Evolutionary conservation across 2,113 vertebrate genomes (phyloP).

Genomic region (Cebidichthys violaceus): DNA sequence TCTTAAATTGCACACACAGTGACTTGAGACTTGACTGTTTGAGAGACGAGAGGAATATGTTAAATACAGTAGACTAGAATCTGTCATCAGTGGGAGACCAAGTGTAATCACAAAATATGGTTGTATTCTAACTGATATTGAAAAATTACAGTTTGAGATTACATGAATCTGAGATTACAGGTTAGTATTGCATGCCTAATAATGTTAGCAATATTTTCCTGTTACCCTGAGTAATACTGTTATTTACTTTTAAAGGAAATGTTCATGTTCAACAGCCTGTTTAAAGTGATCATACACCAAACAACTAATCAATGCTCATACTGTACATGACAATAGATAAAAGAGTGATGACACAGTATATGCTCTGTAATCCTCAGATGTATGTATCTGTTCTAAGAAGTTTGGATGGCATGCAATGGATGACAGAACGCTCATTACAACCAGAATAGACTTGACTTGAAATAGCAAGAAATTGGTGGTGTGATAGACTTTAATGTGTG

Average conservation of each 20-base stretch:
- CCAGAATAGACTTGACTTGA: background rate
- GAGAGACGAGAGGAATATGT: background rate
- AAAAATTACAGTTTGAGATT: background rate
- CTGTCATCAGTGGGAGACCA: background rate
- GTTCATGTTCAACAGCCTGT: background rate
- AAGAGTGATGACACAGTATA: background rate
- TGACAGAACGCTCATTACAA: too few species aligned
- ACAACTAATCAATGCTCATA: background rate
- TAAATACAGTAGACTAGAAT: background rate
- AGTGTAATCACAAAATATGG: background rate
- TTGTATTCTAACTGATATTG: background rate
- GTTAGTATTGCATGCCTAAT: background rate
- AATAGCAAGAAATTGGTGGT: background rate
- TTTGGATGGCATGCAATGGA: too few species aligned
- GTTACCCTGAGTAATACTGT: too few species aligned
- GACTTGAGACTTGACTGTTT: background rate
- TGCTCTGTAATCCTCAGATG: background rate
- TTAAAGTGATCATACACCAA: too few species aligned
- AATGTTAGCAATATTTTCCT: background rate
- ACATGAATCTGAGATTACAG: too few species aligned
- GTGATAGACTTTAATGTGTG: background rate
- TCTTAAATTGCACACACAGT: background rate
- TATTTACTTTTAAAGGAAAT: too few species aligned
- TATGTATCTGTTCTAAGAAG: background rate
- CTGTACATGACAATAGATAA: background rate